A percentile compares a stretch with the other conserved stretches of the same genome.
Conservation (phyloP, 2,888 invertebrate genomes). For the Macaria liturata region DNA sequence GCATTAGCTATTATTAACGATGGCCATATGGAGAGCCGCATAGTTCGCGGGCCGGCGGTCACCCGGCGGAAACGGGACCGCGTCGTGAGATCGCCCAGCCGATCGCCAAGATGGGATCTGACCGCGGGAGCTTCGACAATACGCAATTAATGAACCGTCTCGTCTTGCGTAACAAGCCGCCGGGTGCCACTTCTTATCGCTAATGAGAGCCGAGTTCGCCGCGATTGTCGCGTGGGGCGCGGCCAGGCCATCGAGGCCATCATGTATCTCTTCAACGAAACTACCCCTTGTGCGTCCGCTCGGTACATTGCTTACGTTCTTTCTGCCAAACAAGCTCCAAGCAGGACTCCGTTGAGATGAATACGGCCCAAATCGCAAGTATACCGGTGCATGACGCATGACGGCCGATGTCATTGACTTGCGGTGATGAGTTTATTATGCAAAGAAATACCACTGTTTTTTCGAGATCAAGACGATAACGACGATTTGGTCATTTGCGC, state of each 20-base stretch:
- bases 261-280: constrained; percentile 35
- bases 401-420: constrained; percentile 26
- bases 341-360: constrained; percentile 5
- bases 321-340: constrained; percentile 11
- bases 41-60: constrained; percentile 31
- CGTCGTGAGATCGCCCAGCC: constrained; percentile 55
- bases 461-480: constrained; percentile 26
- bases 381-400: constrained; percentile 28
- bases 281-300: constrained; percentile 36
- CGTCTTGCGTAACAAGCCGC: constrained; percentile 62
- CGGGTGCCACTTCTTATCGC: constrained; percentile 62
- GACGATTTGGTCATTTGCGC: constrained; percentile 23
- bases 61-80: constrained; percentile 53
- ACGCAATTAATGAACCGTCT: constrained; percentile 71
- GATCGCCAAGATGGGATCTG: constrained; percentile 56
- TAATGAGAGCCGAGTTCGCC: constrained; percentile 61
- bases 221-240: constrained; percentile 54
- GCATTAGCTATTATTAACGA: constrained; percentile 54
- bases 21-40: constrained; percentile 46
- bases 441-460: constrained; percentile 25
- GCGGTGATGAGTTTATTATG: constrained; percentile 28
- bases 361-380: constrained; percentile 20
- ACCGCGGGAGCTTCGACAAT: constrained; percentile 61
- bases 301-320: constrained; percentile 23
- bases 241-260: constrained; percentile 45